Evolutionary conservation across 2,797 vertebrate species (phyloP).

Genomic region (Eulemur mongoz): DNA sequence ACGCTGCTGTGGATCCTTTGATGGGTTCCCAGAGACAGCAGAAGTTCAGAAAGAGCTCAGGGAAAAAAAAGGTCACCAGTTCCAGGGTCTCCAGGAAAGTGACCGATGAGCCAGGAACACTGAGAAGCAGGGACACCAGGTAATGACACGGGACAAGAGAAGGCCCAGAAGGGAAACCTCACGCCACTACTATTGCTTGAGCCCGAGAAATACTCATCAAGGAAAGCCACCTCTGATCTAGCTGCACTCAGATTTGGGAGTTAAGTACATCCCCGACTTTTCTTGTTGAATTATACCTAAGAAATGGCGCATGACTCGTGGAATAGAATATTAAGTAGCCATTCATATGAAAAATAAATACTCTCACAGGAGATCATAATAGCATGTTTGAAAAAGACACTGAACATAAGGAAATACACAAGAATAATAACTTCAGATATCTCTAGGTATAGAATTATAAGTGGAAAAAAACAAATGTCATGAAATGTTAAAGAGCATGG

Average conservation of each 20-base stretch:
- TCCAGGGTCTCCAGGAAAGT: not conserved
- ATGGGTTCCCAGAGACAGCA: not conserved
- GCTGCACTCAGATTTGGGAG: not conserved
- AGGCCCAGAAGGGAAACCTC: not conserved
- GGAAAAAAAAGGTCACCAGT: not conserved
- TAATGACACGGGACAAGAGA: not conserved
- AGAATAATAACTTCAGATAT: not conserved
- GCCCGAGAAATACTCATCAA: fast-evolving
- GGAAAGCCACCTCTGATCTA: not conserved
- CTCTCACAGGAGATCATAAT: not conserved
- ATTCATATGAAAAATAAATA: constrained; percentile 11
- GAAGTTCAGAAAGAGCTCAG: not conserved
- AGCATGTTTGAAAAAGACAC: not conserved
- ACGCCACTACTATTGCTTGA: not conserved
- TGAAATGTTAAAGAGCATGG: not conserved
- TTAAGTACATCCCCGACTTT: not conserved
- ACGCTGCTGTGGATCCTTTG: too few relatives aligned
- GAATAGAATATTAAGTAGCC: not conserved
- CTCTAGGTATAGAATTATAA: not conserved
- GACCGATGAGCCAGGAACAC: not conserved
- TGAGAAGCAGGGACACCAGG: fast-evolving
- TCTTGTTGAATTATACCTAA: not conserved
- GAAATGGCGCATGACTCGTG: not conserved
- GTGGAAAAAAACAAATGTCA: not conserved
- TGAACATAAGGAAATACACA: not conserved